A percentile compares a stretch with the other conserved stretches of the same genome.
phyloP scores from a whole-genome alignment of 2,888 invertebrate species.

The Acrocyrtus sp. region DNA sequence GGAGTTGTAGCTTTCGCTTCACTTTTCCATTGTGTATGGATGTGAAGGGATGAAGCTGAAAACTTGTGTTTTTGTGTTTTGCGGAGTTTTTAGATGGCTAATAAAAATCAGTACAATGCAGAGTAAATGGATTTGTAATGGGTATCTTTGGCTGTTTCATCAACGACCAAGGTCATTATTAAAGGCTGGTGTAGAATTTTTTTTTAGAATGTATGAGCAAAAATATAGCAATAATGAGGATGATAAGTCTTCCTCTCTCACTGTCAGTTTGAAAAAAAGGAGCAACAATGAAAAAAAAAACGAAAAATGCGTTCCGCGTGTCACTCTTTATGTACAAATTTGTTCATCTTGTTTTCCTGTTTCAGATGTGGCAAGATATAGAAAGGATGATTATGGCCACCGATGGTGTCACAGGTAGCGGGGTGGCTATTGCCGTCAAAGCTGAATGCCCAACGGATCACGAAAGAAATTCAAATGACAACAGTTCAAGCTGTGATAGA shows the following conservation, averaged over 20 bases:
- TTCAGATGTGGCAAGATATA: conserved; percentile 64
- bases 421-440: conserved; percentile 54
- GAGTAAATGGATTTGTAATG: conserved; percentile 39
- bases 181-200: conserved; percentile 27
- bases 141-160: conserved; percentile 25
- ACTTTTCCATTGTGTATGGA: too few relatives aligned
- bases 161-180: conserved; percentile 36
- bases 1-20: too few relatives aligned
- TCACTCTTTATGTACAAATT: conserved; percentile 24
- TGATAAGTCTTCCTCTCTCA: not conserved
- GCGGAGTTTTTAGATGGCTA: too few relatives aligned
- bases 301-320: conserved; percentile 33
- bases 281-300: not conserved
- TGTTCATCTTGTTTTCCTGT: conserved; percentile 38
- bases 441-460: conserved; percentile 49
- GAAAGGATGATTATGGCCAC: conserved; percentile 62
- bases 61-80: too few relatives aligned
- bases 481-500: conserved; percentile 45
- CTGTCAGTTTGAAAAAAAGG: not conserved
- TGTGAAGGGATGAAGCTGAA: too few relatives aligned
- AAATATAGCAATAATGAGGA: conserved; percentile 21
- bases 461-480: conserved; percentile 47
- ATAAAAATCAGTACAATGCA: too few relatives aligned
- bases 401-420: conserved; percentile 46
- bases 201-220: too few relatives aligned